Evolutionary conservation across 2,113 vertebrate genomes (phyloP).

Genomic region (Mellivora capensis): DNA sequence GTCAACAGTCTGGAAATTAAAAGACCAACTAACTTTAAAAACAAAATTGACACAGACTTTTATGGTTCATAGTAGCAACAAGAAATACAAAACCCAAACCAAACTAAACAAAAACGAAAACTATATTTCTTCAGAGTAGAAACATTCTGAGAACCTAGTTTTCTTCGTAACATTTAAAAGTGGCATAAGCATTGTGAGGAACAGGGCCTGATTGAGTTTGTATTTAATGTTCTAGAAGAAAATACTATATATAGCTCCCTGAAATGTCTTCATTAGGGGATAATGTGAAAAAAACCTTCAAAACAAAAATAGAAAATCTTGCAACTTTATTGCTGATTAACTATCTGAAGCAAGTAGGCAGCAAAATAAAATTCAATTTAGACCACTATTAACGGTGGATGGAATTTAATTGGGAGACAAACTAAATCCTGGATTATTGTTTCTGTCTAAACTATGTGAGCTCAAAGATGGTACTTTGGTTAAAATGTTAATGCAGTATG

Average conservation of each 20-base stretch:
- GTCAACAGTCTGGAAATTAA: not conserved
- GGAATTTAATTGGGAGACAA: not conserved
- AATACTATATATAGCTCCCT: not conserved
- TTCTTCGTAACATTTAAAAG: not conserved
- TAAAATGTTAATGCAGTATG: not conserved
- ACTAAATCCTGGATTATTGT: not conserved
- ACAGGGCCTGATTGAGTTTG: not conserved
- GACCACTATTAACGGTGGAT: not conserved
- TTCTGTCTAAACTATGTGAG: accelerated
- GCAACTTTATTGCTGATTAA: not conserved
- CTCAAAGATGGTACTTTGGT: not conserved
- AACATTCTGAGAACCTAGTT: not conserved
- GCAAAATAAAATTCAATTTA: not conserved
- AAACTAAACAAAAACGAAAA: too few relatives aligned
- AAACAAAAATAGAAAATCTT: not conserved
- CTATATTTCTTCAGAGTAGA: not conserved
- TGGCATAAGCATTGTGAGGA: accelerated
- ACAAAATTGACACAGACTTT: not conserved
- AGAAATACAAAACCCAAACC: too few relatives aligned
- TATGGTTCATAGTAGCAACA: not conserved
- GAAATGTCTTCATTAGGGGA: not conserved
- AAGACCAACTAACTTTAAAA: not conserved
- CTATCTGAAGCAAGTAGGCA: not conserved
- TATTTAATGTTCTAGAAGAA: not conserved
- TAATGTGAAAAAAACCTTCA: not conserved